Evolutionary conservation across 1,140 invertebrate species (phyloP).

Genomic region (Dendrolimus kikuchii): DNA sequence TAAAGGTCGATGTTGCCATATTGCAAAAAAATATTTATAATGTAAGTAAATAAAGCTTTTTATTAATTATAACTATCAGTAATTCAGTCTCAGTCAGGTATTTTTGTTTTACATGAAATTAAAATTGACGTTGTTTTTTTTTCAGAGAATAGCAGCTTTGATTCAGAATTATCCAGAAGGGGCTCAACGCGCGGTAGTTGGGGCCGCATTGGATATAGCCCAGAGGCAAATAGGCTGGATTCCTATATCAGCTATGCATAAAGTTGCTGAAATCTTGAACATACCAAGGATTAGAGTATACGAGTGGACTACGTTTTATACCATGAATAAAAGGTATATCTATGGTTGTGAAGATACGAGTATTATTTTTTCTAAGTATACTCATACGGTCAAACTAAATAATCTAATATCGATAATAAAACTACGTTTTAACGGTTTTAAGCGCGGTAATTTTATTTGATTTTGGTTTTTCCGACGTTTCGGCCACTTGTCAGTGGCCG

Average conservation of each 20-base stretch:
- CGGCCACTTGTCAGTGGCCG: no score
- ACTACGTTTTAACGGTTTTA: no score
- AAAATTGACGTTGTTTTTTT: slow-evolving; percentile 2
- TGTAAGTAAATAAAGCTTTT: no score
- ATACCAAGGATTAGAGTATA: slow-evolving; percentile 98
- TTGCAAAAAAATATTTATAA: no score
- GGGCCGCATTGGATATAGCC: slow-evolving; percentile 44
- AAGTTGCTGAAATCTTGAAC: slow-evolving; percentile 89
- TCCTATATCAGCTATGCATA: slow-evolving; percentile 97
- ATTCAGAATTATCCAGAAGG: slow-evolving; percentile 54
- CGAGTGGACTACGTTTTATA: slow-evolving; percentile 99
- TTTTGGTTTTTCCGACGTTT: no score
- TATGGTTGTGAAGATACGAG: background rate
- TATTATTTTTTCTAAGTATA: slow-evolving; percentile 1
- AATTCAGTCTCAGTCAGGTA: no score
- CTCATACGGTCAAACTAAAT: background rate
- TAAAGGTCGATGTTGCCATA: no score
- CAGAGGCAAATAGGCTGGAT: slow-evolving; percentile 71
- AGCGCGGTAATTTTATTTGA: no score
- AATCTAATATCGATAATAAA: no score
- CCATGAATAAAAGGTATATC: slow-evolving; percentile 91
- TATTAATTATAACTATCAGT: no score
- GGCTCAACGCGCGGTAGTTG: slow-evolving; percentile 36
- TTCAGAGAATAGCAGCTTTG: slow-evolving; percentile 41
- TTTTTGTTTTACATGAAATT: no score